Percentiles rank a stretch among this genome's conserved stretches.
phyloP scores from a whole-genome alignment of 2,797 vertebrate species.

The Tokudaia muenninki region DNA sequence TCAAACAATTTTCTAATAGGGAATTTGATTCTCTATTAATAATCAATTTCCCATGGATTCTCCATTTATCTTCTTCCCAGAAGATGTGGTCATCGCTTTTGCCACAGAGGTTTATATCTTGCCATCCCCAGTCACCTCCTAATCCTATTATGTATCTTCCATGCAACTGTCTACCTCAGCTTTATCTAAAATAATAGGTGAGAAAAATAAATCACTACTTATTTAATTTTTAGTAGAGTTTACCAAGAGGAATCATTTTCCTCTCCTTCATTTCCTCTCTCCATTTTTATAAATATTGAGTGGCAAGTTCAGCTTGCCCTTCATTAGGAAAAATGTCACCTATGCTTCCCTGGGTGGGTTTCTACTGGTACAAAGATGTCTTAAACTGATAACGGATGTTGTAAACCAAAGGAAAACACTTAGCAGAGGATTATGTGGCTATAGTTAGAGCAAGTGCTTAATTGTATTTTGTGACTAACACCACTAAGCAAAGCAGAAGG shows the following conservation, averaged over 20 bases:
- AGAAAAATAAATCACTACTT: background rate
- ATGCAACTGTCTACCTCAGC: conserved; percentile 7
- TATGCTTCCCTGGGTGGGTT: background rate
- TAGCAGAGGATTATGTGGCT: background rate
- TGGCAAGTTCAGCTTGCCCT: background rate
- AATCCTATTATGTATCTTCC: background rate
- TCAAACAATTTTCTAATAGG: background rate
- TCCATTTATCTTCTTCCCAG: conserved; percentile 24
- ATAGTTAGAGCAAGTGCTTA: background rate
- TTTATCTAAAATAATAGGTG: conserved; percentile 27
- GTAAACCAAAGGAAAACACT: conserved; percentile 12
- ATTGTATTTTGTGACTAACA: background rate
- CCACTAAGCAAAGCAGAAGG: background rate
- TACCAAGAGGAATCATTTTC: conserved; percentile 28
- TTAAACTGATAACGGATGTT: background rate
- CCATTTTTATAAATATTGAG: background rate
- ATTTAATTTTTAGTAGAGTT: background rate
- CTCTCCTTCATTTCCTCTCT: background rate
- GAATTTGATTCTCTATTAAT: conserved; percentile 60
- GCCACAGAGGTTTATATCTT: background rate
- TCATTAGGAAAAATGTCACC: conserved; percentile 22
- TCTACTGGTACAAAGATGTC: background rate
- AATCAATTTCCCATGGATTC: conserved; percentile 68
- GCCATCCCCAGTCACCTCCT: background rate
- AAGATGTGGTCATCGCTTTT: conserved; percentile 31